Conservation (phyloP, 2,797 vertebrate species). For the Poliocrania exsul region DNA sequence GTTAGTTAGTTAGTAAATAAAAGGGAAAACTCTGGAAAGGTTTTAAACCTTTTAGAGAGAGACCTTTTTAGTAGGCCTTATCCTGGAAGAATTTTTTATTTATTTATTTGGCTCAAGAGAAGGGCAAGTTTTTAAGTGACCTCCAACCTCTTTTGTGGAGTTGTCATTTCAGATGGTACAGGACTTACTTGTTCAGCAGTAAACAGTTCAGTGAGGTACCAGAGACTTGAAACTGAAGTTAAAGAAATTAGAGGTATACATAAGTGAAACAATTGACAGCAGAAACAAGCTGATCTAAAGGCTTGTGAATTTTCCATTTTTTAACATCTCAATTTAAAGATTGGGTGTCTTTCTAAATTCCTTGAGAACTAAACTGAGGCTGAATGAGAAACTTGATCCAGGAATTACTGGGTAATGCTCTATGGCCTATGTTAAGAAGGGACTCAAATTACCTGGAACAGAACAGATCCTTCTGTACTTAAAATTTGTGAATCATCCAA, state of each 20-base stretch:
- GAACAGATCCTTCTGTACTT: conserved; percentile 19
- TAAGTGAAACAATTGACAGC: background rate
- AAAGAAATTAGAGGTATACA: background rate
- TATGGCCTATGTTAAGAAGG: conserved; percentile 16
- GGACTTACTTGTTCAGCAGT: background rate
- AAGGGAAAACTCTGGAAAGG: background rate
- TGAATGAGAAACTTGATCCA: conserved; percentile 8
- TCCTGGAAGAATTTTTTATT: background rate
- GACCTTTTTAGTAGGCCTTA: background rate
- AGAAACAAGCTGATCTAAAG: background rate
- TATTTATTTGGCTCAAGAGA: background rate
- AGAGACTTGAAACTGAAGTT: background rate
- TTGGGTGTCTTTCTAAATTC: background rate
- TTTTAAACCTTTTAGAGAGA: background rate
- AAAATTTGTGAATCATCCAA: conserved; percentile 27
- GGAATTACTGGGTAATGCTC: conserved; percentile 15
- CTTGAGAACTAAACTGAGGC: background rate
- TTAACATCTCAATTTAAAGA: conserved; percentile 6
- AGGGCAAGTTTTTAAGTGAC: background rate
- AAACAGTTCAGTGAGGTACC: background rate
- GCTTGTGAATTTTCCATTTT: background rate
- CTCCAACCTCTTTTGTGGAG: background rate
- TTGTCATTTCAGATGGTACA: background rate
- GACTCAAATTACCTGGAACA: conserved; percentile 35
- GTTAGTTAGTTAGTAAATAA: background rate